Evolutionary conservation across 2,888 invertebrate species (phyloP).

Genomic region (Syrphus vitripennis): DNA sequence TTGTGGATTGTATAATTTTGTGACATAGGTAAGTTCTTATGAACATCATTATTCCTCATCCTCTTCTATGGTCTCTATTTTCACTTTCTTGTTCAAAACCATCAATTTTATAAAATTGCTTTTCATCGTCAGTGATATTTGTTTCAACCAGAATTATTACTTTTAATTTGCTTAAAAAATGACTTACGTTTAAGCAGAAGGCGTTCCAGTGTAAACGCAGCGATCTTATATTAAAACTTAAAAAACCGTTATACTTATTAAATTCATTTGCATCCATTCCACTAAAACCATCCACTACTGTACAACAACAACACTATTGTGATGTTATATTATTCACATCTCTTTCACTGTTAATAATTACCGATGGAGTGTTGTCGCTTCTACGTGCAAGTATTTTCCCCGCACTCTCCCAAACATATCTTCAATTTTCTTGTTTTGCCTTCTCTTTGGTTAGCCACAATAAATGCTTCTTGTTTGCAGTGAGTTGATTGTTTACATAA

Average conservation of each 20-base stretch:
- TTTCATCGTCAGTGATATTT: too few relatives aligned
- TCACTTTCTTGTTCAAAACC: too few relatives aligned
- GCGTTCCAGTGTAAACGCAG: not conserved
- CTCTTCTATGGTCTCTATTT: too few relatives aligned
- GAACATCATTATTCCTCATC: too few relatives aligned
- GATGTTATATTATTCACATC: slow-evolving; percentile 10
- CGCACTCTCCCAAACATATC: slow-evolving; percentile 4
- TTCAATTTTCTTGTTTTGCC: slow-evolving; percentile 12
- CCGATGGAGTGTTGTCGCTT: not conserved
- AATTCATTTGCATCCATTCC: too few relatives aligned
- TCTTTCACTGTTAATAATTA: not conserved
- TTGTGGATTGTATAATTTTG: too few relatives aligned
- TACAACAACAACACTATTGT: not conserved
- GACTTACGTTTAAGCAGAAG: slow-evolving; percentile 1
- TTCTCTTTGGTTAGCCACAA: slow-evolving; percentile 8
- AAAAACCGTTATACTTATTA: too few relatives aligned
- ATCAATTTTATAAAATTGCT: too few relatives aligned
- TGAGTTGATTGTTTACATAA: slow-evolving; percentile 6
- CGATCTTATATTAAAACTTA: slow-evolving; percentile 24
- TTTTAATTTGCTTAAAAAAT: not conserved
- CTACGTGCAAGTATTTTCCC: not conserved
- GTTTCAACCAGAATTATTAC: not conserved
- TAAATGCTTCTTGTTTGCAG: slow-evolving; percentile 3
- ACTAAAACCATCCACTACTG: too few relatives aligned
- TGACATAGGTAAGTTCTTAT: too few relatives aligned